Evolutionary conservation across 1,140 invertebrate genomes (phyloP).

Genomic region (Anthonomus grandis): DNA sequence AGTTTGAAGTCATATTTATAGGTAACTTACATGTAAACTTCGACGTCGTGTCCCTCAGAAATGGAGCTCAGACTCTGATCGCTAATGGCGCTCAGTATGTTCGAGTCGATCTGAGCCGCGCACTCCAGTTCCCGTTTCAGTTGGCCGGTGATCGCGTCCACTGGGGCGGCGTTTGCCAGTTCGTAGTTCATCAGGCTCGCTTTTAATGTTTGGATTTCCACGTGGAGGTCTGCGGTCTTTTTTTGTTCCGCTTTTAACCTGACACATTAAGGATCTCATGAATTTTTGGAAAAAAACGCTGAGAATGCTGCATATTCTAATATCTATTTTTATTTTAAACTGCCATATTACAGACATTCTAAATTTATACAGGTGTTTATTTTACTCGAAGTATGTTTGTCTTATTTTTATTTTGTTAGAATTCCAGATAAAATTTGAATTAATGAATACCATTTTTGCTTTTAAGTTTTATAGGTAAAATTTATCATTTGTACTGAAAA

Average conservation of each 20-base stretch:
- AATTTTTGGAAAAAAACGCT: background rate
- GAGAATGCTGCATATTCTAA: background rate
- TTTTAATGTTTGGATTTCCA: slow-evolving; percentile 46
- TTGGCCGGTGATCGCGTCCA: slow-evolving; percentile 57
- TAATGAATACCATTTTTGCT: too few species aligned
- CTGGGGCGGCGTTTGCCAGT: slow-evolving; percentile 42
- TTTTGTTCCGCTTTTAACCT: slow-evolving; percentile 46
- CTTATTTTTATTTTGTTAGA: too few species aligned
- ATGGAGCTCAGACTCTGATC: slow-evolving; percentile 31
- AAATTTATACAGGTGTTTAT: too few species aligned
- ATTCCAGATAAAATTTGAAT: too few species aligned
- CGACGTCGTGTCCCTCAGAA: slow-evolving; percentile 32
- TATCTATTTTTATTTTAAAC: background rate
- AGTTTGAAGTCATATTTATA: too few species aligned
- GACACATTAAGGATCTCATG: slow-evolving; percentile 4
- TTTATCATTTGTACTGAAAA: too few species aligned
- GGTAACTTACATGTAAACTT: slow-evolving; percentile 26
- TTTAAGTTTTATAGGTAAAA: too few species aligned
- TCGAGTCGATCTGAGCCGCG: slow-evolving; percentile 57
- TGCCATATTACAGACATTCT: background rate
- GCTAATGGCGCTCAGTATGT: slow-evolving; percentile 52
- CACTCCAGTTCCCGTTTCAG: slow-evolving; percentile 59
- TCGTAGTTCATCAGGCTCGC: slow-evolving; percentile 36
- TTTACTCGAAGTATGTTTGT: too few species aligned
- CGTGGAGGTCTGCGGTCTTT: slow-evolving; percentile 45